Evolutionary conservation across 2,797 vertebrate genomes (phyloP).

Genomic region (Sebastiscus tertius): DNA sequence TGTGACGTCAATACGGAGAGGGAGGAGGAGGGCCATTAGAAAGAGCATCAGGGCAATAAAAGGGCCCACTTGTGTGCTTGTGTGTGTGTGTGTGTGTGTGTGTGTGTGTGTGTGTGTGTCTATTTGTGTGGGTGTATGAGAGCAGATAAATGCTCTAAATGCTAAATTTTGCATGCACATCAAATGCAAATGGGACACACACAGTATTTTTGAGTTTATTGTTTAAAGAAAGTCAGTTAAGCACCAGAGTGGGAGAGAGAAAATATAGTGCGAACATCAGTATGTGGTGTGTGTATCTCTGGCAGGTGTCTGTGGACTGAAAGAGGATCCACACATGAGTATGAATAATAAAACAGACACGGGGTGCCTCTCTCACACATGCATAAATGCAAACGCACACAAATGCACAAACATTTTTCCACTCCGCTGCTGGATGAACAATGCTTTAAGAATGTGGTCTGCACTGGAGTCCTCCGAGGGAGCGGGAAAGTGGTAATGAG

Average conservation of each 20-base stretch:
- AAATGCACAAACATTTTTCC: conserved; percentile 38
- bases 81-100: conserved; percentile 4
- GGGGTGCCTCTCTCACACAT: conserved; percentile 43
- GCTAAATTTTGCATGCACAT: background rate
- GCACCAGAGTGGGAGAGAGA: conserved; percentile 2
- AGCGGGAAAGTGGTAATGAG: conserved; percentile 46
- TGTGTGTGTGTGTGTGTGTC: background rate
- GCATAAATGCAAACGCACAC: conserved; percentile 26
- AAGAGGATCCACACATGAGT: conserved; percentile 75
- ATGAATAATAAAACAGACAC: conserved; percentile 78
- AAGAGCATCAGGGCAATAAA: conserved; percentile 67
- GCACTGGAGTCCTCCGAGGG: conserved; percentile 20
- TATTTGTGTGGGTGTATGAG: conserved; percentile 13
- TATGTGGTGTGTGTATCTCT: conserved; percentile 45
- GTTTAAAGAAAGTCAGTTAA: conserved; percentile 23
- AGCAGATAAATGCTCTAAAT: conserved; percentile 17
- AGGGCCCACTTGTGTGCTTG: conserved; percentile 30
- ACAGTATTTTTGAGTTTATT: conserved; percentile 9
- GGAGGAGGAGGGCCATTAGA: conserved; percentile 65
- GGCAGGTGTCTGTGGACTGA: conserved; percentile 74
- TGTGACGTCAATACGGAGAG: conserved; percentile 70
- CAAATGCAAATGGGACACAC: background rate
- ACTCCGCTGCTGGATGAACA: conserved; percentile 47
- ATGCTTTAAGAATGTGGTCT: conserved; percentile 52
- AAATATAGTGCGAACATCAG: conserved; percentile 35